Evolutionary conservation across 2,797 vertebrate genomes (phyloP).

Genomic region (Mus caroli): DNA sequence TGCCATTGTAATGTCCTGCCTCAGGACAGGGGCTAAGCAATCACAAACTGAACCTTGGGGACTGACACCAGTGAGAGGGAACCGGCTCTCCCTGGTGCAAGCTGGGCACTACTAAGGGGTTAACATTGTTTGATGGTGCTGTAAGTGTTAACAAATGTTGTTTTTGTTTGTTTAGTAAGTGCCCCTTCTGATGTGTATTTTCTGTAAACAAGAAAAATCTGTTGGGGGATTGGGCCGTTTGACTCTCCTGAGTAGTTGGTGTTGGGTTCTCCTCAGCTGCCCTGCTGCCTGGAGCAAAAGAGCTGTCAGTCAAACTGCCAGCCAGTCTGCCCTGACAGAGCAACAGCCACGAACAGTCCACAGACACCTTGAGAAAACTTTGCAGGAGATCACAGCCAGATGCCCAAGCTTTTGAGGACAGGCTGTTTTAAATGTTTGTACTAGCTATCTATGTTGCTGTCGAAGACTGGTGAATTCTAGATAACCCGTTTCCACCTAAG

Average conservation of each 20-base stretch:
- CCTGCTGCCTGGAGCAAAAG: background rate
- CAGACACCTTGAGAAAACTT: background rate
- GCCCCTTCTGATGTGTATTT: background rate
- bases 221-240: background rate
- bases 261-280: background rate
- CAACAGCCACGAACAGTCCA: background rate
- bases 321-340: too few relatives aligned
- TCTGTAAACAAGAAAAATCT: slow-evolving; percentile 3
- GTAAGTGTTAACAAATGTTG: background rate
- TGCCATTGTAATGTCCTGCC: background rate
- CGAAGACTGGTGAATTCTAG: background rate
- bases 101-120: background rate
- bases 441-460: background rate
- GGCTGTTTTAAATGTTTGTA: background rate
- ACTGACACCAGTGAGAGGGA: background rate
- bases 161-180: background rate
- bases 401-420: background rate
- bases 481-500: background rate
- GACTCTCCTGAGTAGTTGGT: background rate
- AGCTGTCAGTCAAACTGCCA: background rate
- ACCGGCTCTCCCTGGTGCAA: background rate
- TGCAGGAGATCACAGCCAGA: background rate
- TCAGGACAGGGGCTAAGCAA: background rate
- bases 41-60: background rate
- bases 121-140: background rate